Percentiles rank a stretch among this genome's conserved stretches.
These are phyloP conservation scores for Notocelia uddmanniana DNA, from an alignment of 2,888 invertebrate genomes.

Conservation along the genomic window DNA sequence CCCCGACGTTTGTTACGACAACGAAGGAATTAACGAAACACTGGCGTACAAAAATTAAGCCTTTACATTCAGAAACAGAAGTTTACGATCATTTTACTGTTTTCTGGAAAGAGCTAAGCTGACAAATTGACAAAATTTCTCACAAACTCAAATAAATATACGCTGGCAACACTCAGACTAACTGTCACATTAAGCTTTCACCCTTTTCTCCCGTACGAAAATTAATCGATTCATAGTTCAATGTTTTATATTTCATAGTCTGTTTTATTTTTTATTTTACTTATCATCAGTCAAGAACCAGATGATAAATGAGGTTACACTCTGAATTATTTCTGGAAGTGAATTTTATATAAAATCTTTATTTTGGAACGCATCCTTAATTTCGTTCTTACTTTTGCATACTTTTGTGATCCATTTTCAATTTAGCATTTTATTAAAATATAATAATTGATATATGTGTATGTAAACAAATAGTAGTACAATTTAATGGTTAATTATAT, in stretches of 20 bases:
- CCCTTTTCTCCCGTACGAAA: background rate
- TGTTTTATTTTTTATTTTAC: background rate
- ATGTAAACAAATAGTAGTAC: too few relatives aligned
- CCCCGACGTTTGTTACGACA: slow-evolving; percentile 23
- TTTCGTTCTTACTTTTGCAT: background rate
- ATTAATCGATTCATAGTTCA: slow-evolving; percentile 2
- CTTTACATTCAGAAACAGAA: slow-evolving; percentile 41
- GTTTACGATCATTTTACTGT: slow-evolving; percentile 42
- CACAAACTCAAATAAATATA: slow-evolving; percentile 13
- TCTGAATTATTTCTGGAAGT: too few relatives aligned
- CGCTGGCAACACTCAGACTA: slow-evolving; percentile 32
- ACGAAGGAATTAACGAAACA: slow-evolving; percentile 53
- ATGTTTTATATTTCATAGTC: background rate
- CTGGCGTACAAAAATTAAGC: slow-evolving; percentile 27
- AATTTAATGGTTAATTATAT: too few relatives aligned
- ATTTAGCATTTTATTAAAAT: too few relatives aligned
- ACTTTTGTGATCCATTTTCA: too few relatives aligned
- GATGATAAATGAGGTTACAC: background rate
- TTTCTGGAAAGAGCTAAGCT: slow-evolving; percentile 36
- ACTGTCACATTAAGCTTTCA: slow-evolving; percentile 30
- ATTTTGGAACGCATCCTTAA: background rate
- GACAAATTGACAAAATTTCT: slow-evolving; percentile 25
- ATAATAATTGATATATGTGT: too few relatives aligned
- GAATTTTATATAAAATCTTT: too few relatives aligned
- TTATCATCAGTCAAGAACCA: background rate